These are phyloP conservation scores for Lasioglossum calceatum DNA, from an alignment of 2,888 invertebrate genomes.

Conservation along the genomic window DNA sequence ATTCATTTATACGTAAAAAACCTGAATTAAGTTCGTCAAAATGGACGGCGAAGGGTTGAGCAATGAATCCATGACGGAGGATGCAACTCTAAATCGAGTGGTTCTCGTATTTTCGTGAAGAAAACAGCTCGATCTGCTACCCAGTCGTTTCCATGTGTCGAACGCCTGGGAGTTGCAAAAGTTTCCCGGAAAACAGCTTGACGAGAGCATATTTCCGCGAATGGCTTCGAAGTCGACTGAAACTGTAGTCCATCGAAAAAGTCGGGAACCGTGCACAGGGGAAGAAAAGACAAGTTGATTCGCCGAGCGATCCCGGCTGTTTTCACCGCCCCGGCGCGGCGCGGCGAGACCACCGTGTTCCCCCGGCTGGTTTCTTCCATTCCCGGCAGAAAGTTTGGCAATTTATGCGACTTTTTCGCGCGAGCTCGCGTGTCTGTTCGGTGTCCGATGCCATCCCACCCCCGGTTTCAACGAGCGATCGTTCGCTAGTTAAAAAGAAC, in stretches of 20 bases:
- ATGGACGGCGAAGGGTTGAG: background rate
- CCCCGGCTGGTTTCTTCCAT: constrained; percentile 54
- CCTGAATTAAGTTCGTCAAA: background rate
- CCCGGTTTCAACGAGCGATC: background rate
- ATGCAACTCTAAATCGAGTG: background rate
- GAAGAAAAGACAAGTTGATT: constrained; percentile 51
- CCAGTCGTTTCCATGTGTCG: background rate
- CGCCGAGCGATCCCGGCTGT: constrained; percentile 34
- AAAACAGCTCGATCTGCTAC: background rate
- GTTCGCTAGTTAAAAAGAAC: background rate
- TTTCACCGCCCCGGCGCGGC: constrained; percentile 34
- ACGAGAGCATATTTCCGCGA: constrained; percentile 45
- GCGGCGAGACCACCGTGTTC: constrained; percentile 23
- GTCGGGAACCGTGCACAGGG: constrained; percentile 32
- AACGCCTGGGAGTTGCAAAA: constrained; percentile 8
- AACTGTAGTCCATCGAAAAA: constrained; percentile 50
- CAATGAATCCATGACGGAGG: background rate
- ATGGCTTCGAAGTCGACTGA: constrained; percentile 34
- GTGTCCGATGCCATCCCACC: background rate
- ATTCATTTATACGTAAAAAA: background rate
- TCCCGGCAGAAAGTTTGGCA: constrained; percentile 74
- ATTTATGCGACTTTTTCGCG: constrained; percentile 79
- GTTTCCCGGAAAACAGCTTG: constrained; percentile 46
- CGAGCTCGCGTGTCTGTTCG: constrained; percentile 66
- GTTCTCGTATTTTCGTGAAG: background rate